A percentile compares a stretch with the other conserved stretches of the same genome.
phyloP scores from a whole-genome alignment of 1,140 invertebrate genomes.

The Lutraria rhynchaena region DNA sequence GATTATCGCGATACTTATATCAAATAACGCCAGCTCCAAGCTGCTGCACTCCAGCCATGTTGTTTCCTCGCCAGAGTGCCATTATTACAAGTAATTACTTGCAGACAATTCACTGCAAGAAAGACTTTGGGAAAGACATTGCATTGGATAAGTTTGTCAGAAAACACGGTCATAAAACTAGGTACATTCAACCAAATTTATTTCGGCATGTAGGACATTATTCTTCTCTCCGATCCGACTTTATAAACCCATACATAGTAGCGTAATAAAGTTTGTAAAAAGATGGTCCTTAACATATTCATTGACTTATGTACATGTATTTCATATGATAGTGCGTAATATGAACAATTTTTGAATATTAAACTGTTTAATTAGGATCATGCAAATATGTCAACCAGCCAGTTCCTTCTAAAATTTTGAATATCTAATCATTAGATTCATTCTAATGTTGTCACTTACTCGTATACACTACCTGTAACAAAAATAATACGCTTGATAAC shows the following conservation, averaged over 20 bases:
- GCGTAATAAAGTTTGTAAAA: neutral
- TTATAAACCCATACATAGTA: slow-evolving; percentile 17
- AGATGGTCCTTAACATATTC: no score
- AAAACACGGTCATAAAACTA: neutral
- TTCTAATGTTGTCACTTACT: no score
- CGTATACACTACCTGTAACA: no score
- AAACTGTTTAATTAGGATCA: no score
- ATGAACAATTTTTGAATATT: no score
- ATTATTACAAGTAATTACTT: neutral
- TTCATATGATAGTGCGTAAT: no score
- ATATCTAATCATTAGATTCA: no score
- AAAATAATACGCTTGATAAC: no score
- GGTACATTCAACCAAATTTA: slow-evolving; percentile 8
- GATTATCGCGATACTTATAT: slow-evolving; percentile 1
- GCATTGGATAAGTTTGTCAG: neutral
- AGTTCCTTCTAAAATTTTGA: no score
- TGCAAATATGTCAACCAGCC: no score
- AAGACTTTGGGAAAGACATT: slow-evolving; percentile 21
- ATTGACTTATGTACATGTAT: no score
- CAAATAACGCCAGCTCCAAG: slow-evolving; percentile 22
- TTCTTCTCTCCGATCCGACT: neutral
- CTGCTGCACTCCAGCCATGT: slow-evolving; percentile 34
- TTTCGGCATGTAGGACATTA: slow-evolving; percentile 28
- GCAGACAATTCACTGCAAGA: neutral
- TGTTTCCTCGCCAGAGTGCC: slow-evolving; percentile 17